Base-by-base conservation (phyloP, 2,797 vertebrate species). In the Neoniphon sammara region DNA sequence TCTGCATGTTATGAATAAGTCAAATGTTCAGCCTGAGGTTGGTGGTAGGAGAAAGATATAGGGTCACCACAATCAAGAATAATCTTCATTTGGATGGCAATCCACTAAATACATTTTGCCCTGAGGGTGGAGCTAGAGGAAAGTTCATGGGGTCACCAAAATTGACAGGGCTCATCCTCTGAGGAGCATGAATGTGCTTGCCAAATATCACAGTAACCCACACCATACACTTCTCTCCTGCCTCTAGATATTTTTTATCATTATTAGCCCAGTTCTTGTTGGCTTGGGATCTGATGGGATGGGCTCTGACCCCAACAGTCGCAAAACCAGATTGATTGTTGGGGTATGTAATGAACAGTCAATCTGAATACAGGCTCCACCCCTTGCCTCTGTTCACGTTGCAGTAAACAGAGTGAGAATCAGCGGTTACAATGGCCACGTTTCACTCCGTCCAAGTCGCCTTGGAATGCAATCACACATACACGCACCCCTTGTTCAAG, bases 361-460 rank as follows among this genome's bases (percentile, higher is more conserved):
- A 23, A 21, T 39, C 6, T 53, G n/a, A 56, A 65, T 3, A 7
- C 31, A 49, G 52, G 7, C 70, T 42, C 44, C 34, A n/a, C 10
- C 39, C 39, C 62, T 42, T 31, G 42, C 59, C 47, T 70, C 39
- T 7, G 66, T 73, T 89, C 86, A 91, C 69, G 62, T 89, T 89
- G 87, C 77, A 77, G 55, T 36, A 80, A 46, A 75, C 50, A 58
- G 63, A 74, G 20, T n/a, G 46, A 31, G 27, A 67, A 23, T 63
- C 64, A 27, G 52, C 30, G 0, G 27, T 73, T 82, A 92, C 89
- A 91, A 88, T 84, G 76, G 75, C 69, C 77, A 66, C 85, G 88
- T 85, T 85, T 88, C 73, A 77, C 65, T 74, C 59, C 21, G 4
- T 58, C 61, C 77, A 84, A 89, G 72, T 82, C 78, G 54, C 70